A percentile compares a stretch with the other conserved stretches of the same genome.
Evolutionary conservation across 1,140 invertebrate species (phyloP).

Genomic region (Melitaea cinxia): DNA sequence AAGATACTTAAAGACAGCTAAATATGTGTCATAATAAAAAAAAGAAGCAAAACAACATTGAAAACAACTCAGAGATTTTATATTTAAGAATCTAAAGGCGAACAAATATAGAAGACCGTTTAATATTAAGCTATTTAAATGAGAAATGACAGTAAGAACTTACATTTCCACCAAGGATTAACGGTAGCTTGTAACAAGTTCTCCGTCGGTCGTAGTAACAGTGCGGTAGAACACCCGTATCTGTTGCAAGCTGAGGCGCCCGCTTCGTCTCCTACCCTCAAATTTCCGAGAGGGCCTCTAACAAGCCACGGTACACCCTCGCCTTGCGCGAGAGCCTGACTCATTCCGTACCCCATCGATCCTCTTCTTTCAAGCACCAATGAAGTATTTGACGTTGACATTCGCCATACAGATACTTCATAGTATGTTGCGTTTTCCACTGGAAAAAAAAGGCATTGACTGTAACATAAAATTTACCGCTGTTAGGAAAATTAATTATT

Average conservation of each 20-base stretch:
- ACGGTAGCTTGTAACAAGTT: conserved; percentile 58
- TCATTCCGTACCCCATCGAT: conserved; percentile 63
- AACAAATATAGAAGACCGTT: too few species aligned
- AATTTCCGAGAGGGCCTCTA: conserved; percentile 51
- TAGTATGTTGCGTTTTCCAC: conserved; percentile 76
- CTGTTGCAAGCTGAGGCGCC: conserved; percentile 68
- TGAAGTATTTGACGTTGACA: conserved; percentile 67
- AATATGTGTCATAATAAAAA: too few species aligned
- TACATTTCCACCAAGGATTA: conserved; percentile 71
- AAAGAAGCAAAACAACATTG: too few species aligned
- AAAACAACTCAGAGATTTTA: too few species aligned
- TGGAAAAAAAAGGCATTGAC: too few species aligned
- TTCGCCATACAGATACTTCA: conserved; percentile 71
- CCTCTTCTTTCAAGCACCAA: conserved; percentile 57
- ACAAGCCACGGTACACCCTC: conserved; percentile 56
- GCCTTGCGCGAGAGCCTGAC: conserved; percentile 55
- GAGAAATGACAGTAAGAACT: conserved; percentile 32
- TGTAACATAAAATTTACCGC: conserved; percentile 27
- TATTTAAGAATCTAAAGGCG: too few species aligned
- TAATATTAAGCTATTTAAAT: neutral
- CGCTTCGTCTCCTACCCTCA: conserved; percentile 62
- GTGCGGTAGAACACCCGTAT: conserved; percentile 64
- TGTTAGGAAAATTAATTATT: neutral
- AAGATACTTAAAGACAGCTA: too few species aligned
- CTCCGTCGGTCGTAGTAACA: conserved; percentile 64